Percentiles rank a stretch among this genome's conserved stretches.
phyloP scores from a whole-genome alignment of 1,140 invertebrate species.

The Brachionus rubens region DNA sequence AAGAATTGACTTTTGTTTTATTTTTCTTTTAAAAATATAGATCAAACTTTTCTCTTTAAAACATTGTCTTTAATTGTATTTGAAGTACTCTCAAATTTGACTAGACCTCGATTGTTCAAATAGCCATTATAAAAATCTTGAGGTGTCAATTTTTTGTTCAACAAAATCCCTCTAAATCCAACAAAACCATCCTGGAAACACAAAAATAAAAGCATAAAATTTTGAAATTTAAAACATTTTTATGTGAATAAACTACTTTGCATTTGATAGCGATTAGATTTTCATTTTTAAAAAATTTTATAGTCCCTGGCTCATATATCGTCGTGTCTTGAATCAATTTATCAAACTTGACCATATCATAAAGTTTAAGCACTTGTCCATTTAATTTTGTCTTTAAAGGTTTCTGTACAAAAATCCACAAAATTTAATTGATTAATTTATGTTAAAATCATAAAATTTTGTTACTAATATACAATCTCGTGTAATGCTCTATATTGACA shows the following conservation, averaged over 20 bases:
- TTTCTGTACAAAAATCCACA: neutral
- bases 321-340: neutral
- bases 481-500: conserved; percentile 31
- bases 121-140: conserved; percentile 45
- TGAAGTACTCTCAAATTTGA: conserved; percentile 23
- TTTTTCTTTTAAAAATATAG: too few species aligned
- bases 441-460: conserved; percentile 3
- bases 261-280: conserved; percentile 34
- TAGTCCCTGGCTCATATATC: neutral
- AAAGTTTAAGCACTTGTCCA: conserved; percentile 1
- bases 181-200: conserved; percentile 28
- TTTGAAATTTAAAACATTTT: conserved; percentile 13
- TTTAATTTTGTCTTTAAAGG: conserved; percentile 23
- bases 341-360: conserved; percentile 10
- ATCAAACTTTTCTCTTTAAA: too few species aligned
- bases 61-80: conserved; percentile 20
- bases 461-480: conserved; percentile 43
- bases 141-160: conserved; percentile 11
- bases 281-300: conserved; percentile 35
- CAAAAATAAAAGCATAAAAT: neutral
- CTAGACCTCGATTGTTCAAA: conserved; percentile 35
- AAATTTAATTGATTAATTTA: neutral
- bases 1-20: too few species aligned
- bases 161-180: conserved; percentile 8
- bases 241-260: conserved; percentile 15